phyloP scores from a whole-genome alignment of 2,113 vertebrate genomes.

The Onychostruthus taczanowskii region DNA sequence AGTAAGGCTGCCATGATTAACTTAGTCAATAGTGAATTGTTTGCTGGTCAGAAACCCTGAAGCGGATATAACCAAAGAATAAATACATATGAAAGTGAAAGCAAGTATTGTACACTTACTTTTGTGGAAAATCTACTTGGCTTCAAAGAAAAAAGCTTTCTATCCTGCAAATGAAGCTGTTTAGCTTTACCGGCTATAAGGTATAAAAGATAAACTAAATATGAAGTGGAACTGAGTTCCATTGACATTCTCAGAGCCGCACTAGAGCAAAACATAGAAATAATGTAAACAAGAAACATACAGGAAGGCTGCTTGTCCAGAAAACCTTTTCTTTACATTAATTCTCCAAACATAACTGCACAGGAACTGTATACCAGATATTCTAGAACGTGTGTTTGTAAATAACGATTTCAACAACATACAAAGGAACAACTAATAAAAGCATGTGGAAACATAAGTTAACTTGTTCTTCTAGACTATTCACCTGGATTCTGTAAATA shows the following conservation, averaged over 20 bases:
- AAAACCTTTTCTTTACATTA: background rate
- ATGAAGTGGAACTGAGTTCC: background rate
- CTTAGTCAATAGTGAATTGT: background rate
- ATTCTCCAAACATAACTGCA: background rate
- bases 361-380: background rate
- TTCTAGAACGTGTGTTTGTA: background rate
- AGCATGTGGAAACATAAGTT: background rate
- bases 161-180: background rate
- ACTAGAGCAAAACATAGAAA: background rate
- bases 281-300: background rate
- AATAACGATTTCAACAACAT: background rate
- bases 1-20: background rate
- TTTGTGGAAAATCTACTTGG: background rate
- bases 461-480: conserved; percentile 42
- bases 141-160: background rate
- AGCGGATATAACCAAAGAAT: background rate
- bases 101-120: background rate
- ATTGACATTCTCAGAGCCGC: background rate
- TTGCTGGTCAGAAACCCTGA: background rate
- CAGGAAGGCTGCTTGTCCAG: background rate
- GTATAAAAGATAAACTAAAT: background rate
- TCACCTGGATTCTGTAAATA: conserved; percentile 95
- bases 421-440: background rate
- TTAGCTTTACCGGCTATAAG: background rate
- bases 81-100: background rate